phyloP scores from a whole-genome alignment of 2,113 vertebrate genomes.

The Salvelinus fontinalis region DNA sequence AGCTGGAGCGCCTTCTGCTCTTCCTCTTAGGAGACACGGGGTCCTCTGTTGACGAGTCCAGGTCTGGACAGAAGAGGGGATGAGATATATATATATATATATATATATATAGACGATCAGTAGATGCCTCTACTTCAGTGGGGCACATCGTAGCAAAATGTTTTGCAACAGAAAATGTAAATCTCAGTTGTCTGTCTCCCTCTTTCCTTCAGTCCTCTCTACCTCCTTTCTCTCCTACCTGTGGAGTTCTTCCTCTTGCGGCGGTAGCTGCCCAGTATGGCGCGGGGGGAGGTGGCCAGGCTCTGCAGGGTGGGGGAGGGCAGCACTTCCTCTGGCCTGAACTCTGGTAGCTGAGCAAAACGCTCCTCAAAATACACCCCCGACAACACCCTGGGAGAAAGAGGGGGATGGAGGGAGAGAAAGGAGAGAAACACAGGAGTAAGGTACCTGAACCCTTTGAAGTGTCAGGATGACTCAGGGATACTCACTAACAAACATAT shows the following conservation, averaged over 20 bases:
- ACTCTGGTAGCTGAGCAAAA: constrained; percentile 89
- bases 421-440: too few relatives aligned
- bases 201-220: not conserved
- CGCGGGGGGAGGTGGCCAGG: constrained; percentile 86
- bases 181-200: not conserved
- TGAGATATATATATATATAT: not conserved
- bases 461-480: too few relatives aligned
- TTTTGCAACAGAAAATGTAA: too few relatives aligned
- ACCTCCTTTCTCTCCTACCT: fast-evolving
- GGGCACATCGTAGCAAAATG: not conserved
- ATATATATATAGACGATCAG: not conserved
- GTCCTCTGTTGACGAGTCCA: constrained; percentile 83
- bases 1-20: constrained; percentile 84
- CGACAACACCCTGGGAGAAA: constrained; percentile 77
- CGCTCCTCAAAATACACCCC: constrained; percentile 87
- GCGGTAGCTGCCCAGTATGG: constrained; percentile 90
- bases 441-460: too few relatives aligned
- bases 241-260: constrained; percentile 91
- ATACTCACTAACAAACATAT: too few relatives aligned
- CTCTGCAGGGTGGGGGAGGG: constrained; percentile 90
- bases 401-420: not conserved
- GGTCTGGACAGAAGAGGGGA: constrained; percentile 56
- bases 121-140: not conserved
- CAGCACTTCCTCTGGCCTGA: constrained; percentile 87
- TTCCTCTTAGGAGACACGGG: constrained; percentile 88